Evolutionary conservation across 2,113 vertebrate species (phyloP), one percentile per base, ranked within the genome.

Genomic region (Acinonyx jubatus): DNA sequence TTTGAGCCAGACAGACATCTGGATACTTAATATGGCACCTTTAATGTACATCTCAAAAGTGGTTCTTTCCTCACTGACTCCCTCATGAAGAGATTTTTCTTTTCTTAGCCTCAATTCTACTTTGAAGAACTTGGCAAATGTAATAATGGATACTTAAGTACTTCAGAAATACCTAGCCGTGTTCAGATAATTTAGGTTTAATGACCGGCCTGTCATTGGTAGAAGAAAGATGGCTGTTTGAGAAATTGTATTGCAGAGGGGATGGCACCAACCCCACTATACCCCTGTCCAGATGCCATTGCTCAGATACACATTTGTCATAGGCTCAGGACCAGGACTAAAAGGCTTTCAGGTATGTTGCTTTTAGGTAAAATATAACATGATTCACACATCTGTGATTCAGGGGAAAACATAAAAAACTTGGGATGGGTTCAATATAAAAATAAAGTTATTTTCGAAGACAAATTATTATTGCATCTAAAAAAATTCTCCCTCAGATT

Each of bases 131-230:
- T 63, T 89, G 55, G 55, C 61, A 94, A 82, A 94, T 69, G 52
- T 82, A 91, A 57, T 97, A 98, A 96, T 94, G 86, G 81, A 38
- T 88, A 97, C 91, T 95, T 96, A 97, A 97, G 82, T 91, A 89
- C 73, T 94, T 96, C 33, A 83, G 31, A 96, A 95, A 93, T 80
- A 61, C 27, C 66, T 84, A 95, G 57, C 18, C 33, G 4, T 86
- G 81, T 92, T 94, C 86, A 55, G 82, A 84, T 93, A 93, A 98
- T 96, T 83, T 93, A 92, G 23, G 13, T 45, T 90, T 96, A 95
- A 97, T 90, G 80, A 65, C 33, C 0, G 4, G 33, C 33, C 57
- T 89, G 63, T 86, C 86, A 84, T 1, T 94, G 68, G 76, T 52
- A 66, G 71, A 88, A 97, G 57, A 97, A 95, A 92, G 80, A 95